Evolutionary conservation across 2,888 invertebrate species (phyloP).

Genomic region (Cryptus viduatorius): DNA sequence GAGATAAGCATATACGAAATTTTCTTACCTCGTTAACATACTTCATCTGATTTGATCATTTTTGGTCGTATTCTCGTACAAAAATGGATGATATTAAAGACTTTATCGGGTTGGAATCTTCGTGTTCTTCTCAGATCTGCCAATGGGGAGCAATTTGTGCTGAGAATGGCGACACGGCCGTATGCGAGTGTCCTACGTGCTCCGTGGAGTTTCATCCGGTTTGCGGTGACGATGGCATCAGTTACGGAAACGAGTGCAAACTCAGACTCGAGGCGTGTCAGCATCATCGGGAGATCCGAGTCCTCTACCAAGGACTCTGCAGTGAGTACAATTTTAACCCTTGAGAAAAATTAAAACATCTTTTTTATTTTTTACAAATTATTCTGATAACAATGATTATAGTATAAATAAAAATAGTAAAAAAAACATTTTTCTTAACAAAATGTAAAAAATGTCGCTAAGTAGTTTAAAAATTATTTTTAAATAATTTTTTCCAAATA

Average conservation of each 20-base stretch:
- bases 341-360: neutral
- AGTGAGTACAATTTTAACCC: slow-evolving; percentile 88
- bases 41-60: slow-evolving; percentile 18
- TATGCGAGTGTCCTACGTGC: slow-evolving; percentile 94
- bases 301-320: slow-evolving; percentile 93
- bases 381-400: too few species aligned
- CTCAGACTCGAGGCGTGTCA: slow-evolving; percentile 92
- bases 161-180: slow-evolving; percentile 89
- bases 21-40: slow-evolving; percentile 5
- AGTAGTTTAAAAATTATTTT: too few species aligned
- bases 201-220: slow-evolving; percentile 94
- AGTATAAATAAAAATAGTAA: too few species aligned
- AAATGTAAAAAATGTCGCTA: too few species aligned
- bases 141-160: slow-evolving; percentile 92
- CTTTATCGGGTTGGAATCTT: slow-evolving; percentile 29
- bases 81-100: slow-evolving; percentile 39
- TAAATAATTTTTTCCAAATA: too few species aligned
- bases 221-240: slow-evolving; percentile 93
- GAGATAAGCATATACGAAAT: too few species aligned
- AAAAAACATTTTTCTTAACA: too few species aligned
- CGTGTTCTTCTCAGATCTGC: slow-evolving; percentile 87
- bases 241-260: slow-evolving; percentile 94
- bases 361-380: neutral
- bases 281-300: slow-evolving; percentile 90
- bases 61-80: neutral